Conservation (phyloP, 2,797 vertebrate species). For the Mionectes olivaceus region DNA sequence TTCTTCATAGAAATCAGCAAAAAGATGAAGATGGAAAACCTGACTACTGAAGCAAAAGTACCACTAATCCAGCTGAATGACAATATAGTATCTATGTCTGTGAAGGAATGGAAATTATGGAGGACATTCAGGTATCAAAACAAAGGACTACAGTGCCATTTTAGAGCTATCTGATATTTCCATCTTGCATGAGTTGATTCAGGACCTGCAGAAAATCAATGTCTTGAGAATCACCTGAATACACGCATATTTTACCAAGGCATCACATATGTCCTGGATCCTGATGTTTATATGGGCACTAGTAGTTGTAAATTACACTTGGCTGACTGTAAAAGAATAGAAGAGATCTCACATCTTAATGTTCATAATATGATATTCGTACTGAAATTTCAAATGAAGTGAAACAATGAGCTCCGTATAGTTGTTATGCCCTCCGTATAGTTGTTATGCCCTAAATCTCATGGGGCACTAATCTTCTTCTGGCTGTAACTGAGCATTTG, state of each 20-base stretch:
- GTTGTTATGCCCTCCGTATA: background rate
- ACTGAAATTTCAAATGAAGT: background rate
- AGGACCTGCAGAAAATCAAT: background rate
- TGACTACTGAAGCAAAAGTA: background rate
- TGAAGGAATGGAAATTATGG: background rate
- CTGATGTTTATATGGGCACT: background rate
- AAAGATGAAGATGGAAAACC: background rate
- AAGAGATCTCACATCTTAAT: background rate
- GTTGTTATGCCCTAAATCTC: background rate
- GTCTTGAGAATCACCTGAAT: background rate
- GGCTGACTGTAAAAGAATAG: background rate
- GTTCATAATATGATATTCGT: background rate
- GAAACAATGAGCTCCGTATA: background rate
- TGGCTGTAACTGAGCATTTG: background rate
- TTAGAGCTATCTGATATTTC: background rate
- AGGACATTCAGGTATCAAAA: background rate
- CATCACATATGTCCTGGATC: background rate
- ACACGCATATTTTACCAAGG: fast-evolving
- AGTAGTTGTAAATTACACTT: background rate
- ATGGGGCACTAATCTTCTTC: background rate
- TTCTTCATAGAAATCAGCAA: background rate
- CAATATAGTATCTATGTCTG: fast-evolving
- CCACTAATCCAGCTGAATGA: background rate
- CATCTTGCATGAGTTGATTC: background rate
- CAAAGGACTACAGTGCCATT: background rate